Base-by-base conservation (phyloP, 2,797 vertebrate genomes). In the Philypnodon macrostomus region DNA sequence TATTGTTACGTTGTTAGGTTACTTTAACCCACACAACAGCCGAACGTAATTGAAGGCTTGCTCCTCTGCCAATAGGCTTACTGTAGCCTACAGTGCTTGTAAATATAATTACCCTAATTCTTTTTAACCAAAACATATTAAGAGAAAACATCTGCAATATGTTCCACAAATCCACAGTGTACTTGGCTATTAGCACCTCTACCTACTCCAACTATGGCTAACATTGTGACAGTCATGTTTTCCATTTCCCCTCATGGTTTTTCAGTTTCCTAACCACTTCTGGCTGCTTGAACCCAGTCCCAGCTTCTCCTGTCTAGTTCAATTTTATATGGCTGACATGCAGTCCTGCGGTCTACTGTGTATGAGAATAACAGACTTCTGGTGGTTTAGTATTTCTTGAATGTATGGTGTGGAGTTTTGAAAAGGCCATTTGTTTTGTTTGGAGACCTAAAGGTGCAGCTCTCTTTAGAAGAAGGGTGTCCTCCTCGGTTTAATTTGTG, bases 401-500 rank as follows among this genome's bases (percentile, higher is more conserved):
- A 21, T 17, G 17, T 19, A n/a, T 1, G n/a, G 13, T 14, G 18
- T 40, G 23, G 13, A 44, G 51, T 57, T 52, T 6, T n/a, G n/a
- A 18, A 52, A 47, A 50, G 40, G 10, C 26, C 40, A 0, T 77
- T 47, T 74, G 60, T 70, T 68, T 71, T 7, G 16, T 23, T 45
- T 10, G 32, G 62, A 62, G 72, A 54, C 26, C 27, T 45, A 26
- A 24, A 21, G 17, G 46, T 52, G 74, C 64, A 53, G 51, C 59
- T 75, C 64, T 60, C 64, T 45, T 57, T 19, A 8, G 7, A 70
- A 73, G 58, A 47, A 41, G 33, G 19, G n/a, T 52, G 61, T 54
- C 58, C 65, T 71, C 41, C 62, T 71, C 37, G 40, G 35, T 66
- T 71, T 75, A 80, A 81, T 64, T 61, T 70, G 71, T 49, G 59